Percentiles rank a stretch among this genome's conserved stretches.
These are phyloP conservation scores for Rhorus exstirpatorius DNA, from an alignment of 2,888 invertebrate species.

Conservation along the genomic window DNA sequence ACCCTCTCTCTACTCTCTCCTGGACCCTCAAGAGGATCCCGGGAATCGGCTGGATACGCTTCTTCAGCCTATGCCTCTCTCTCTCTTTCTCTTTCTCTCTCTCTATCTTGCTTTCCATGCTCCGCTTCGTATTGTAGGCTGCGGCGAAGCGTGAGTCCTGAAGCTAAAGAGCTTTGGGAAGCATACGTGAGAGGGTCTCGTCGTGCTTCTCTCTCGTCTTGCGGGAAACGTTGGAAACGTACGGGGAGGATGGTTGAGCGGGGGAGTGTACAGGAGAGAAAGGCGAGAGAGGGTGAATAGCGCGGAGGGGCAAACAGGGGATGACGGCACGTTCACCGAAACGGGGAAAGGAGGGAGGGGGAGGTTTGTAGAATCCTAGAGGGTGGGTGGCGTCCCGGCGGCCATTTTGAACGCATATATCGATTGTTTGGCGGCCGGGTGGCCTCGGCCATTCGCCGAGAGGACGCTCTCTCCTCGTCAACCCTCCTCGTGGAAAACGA, in stretches of 20 bases:
- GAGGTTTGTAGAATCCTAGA: conserved; percentile 75
- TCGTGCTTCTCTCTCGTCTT: conserved; percentile 61
- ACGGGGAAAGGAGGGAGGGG: conserved; percentile 71
- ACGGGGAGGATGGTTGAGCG: conserved; percentile 49
- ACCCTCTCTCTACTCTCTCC: conserved; percentile 62
- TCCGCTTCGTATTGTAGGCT: conserved; percentile 59
- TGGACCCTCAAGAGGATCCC: conserved; percentile 66
- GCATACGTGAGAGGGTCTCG: conserved; percentile 83
- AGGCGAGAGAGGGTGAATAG: conserved; percentile 46
- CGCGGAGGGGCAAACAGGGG: conserved; percentile 65
- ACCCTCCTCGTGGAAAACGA: conserved; percentile 68
- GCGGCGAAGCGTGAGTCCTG: conserved; percentile 75
- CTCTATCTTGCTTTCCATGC: conserved; percentile 24
- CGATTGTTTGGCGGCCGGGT: conserved; percentile 86
- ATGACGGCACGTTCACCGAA: conserved; percentile 69
- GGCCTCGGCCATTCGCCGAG: conserved; percentile 84
- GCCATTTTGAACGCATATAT: conserved; percentile 86
- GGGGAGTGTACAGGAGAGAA: conserved; percentile 39
- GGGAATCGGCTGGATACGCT: conserved; percentile 67
- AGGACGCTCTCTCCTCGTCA: conserved; percentile 81
- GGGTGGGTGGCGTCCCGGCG: conserved; percentile 85
- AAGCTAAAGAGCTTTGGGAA: conserved; percentile 84
- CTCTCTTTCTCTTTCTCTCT: background rate
- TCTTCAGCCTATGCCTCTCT: conserved; percentile 27
- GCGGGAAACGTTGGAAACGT: conserved; percentile 56